Evolutionary conservation across 2,797 vertebrate species (phyloP), one percentile per base, ranked within the genome.

Genomic region (Enteromius viviparus): DNA sequence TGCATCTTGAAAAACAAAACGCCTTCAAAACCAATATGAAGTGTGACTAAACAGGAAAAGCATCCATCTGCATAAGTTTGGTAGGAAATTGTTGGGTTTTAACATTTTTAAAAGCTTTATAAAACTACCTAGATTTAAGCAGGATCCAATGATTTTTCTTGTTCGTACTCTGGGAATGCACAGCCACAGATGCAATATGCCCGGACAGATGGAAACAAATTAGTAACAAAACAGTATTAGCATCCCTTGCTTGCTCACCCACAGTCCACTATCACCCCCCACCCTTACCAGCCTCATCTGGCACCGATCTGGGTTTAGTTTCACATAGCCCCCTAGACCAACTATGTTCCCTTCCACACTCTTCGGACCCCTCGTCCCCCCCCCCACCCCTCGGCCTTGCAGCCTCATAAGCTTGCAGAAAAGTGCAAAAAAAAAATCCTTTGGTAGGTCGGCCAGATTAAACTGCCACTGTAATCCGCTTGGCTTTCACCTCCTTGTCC

Each of bases 391-490:
- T 81, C 71, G 7, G 69, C 83, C 84, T 78, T 58, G 64, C 89
- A 88, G 91, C 91, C 92, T 89, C 92, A 78, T 83, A 83, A 83
- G 74, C 74, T 83, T 77, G 84, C 88, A 91, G 92, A 90, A 93
- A 94, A 94, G 92, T 90, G 90, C 90, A 92, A 21, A 53, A 53
- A 53, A 94, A 93, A 92, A 94, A 94, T 94, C 93, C 93, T 94
- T 93, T 89, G 92, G 93, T 92, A 93, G 94, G 94, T 94, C 92
- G 93, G 87, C 88, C 94, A 94, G 94, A 95, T 95, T 95, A 95
- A 95, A 94, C 92, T 93, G 93, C 93, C 91, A 92, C 94, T 91
- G 92, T 95, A 95, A 95, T 95, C 94, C 94, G 92, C 93, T 94
- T 94, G 93, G 90, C 91, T 95, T 95, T 94, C 93, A 94, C 94